Evolutionary conservation across 2,113 vertebrate genomes (phyloP).

Genomic region (Anoplopoma fimbria): DNA sequence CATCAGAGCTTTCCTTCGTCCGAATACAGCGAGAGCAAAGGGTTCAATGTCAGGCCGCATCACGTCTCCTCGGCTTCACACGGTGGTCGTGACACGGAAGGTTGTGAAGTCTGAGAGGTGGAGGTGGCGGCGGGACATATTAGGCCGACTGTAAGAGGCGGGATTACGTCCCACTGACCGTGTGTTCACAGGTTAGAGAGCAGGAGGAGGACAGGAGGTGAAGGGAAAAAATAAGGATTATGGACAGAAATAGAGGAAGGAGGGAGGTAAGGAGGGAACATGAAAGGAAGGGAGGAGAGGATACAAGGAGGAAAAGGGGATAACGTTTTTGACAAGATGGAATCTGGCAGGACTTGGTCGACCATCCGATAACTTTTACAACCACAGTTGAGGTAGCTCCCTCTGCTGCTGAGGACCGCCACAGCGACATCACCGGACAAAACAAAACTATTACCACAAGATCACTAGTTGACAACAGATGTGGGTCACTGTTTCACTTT

Average conservation of each 20-base stretch:
- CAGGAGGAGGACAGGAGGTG: slow-evolving; percentile 7
- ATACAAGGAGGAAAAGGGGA: slow-evolving; percentile 10
- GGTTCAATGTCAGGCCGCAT: slow-evolving; percentile 50
- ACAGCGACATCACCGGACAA: background rate
- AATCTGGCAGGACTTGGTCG: slow-evolving; percentile 9
- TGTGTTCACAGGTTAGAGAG: slow-evolving; percentile 44
- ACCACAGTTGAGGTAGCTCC: slow-evolving; percentile 49
- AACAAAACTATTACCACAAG: background rate
- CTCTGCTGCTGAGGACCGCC: slow-evolving; percentile 50
- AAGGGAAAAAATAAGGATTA: slow-evolving; percentile 2
- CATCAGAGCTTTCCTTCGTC: slow-evolving; percentile 35
- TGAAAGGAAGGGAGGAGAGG: slow-evolving; percentile 1
- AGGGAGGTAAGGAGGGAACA: background rate
- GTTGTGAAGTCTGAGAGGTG: slow-evolving; percentile 70
- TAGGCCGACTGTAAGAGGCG: slow-evolving; percentile 51
- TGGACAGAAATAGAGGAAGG: background rate
- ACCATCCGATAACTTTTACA: slow-evolving; percentile 23
- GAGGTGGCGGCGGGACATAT: slow-evolving; percentile 68
- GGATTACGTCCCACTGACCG: slow-evolving; percentile 68
- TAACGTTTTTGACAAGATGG: slow-evolving; percentile 57
- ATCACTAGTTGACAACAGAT: background rate
- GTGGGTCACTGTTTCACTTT: too few species aligned
- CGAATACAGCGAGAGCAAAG: slow-evolving; percentile 19
- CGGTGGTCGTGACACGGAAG: slow-evolving; percentile 50
- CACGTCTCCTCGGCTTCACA: slow-evolving; percentile 54